A percentile compares a stretch with the other conserved stretches of the same genome.
Conservation (phyloP, 1,140 invertebrate genomes). For the Sycophila sp. region DNA sequence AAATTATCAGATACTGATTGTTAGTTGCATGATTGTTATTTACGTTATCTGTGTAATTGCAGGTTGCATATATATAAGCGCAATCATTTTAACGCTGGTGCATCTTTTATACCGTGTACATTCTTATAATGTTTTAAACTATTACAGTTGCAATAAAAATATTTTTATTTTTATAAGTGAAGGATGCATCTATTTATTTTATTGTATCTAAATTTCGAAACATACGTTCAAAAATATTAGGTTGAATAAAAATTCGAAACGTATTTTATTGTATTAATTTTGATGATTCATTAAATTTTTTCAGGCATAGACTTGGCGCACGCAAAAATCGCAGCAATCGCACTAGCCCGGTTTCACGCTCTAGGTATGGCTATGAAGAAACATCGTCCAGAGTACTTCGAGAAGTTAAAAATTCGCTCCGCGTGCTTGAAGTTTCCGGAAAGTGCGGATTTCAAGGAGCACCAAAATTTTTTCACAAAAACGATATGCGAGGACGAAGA, state of each 20-base stretch:
- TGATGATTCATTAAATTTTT: neutral
- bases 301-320: slow-evolving; percentile 65
- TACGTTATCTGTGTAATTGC: neutral
- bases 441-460: neutral
- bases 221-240: neutral
- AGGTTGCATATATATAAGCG: neutral
- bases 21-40: neutral
- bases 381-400: slow-evolving; percentile 65
- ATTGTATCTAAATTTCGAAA: neutral
- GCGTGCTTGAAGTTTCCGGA: slow-evolving; percentile 39
- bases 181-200: neutral
- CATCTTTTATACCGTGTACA: neutral
- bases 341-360: slow-evolving; percentile 70
- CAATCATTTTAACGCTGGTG: neutral
- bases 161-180: neutral
- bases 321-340: slow-evolving; percentile 61
- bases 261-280: neutral
- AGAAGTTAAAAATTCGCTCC: slow-evolving; percentile 54
- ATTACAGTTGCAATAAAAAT: neutral
- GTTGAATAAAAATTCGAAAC: neutral
- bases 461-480: slow-evolving; percentile 39
- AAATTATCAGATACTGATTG: too few species aligned
- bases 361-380: slow-evolving; percentile 68
- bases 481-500: slow-evolving; percentile 49
- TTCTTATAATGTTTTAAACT: too few species aligned